These are phyloP conservation scores for Acrobasis suavella DNA, from an alignment of 2,888 invertebrate species.

Conservation along the genomic window DNA sequence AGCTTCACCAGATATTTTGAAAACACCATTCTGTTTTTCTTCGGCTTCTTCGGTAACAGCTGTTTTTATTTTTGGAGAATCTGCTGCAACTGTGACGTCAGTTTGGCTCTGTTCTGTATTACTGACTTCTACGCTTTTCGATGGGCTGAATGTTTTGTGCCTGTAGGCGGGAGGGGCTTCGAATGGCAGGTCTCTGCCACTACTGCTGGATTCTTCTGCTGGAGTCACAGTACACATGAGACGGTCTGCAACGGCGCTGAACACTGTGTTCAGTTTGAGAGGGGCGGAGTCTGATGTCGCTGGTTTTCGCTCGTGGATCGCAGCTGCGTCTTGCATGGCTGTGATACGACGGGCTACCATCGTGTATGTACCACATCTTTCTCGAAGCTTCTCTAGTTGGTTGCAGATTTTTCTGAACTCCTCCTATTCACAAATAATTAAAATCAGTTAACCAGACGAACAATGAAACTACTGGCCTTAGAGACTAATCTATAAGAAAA, in stretches of 20 bases:
- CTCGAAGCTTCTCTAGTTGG: constrained; percentile 90
- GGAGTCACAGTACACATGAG: constrained; percentile 79
- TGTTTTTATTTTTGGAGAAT: constrained; percentile 63
- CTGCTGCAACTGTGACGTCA: constrained; percentile 65
- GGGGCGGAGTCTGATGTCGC: constrained; percentile 76
- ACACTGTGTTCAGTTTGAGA: constrained; percentile 76
- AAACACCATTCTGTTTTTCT: constrained; percentile 69
- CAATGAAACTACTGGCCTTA: background rate
- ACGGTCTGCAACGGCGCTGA: constrained; percentile 78
- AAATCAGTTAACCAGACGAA: background rate
- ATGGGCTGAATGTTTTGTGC: constrained; percentile 77
- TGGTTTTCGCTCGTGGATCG: constrained; percentile 79
- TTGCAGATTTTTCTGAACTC: constrained; percentile 91
- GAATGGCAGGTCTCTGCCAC: constrained; percentile 72
- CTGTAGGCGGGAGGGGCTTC: constrained; percentile 73
- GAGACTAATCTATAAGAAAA: background rate
- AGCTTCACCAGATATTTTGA: constrained; percentile 74
- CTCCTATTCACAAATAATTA: constrained; percentile 78
- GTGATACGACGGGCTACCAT: constrained; percentile 88
- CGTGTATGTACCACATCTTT: constrained; percentile 88
- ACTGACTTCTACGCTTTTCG: constrained; percentile 66
- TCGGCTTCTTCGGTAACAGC: constrained; percentile 56
- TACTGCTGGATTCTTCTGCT: constrained; percentile 76
- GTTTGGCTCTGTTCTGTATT: constrained; percentile 71
- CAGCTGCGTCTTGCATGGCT: constrained; percentile 92